Base-by-base conservation (phyloP, 2,797 vertebrate genomes). In the Anniella stebbinsi region DNA sequence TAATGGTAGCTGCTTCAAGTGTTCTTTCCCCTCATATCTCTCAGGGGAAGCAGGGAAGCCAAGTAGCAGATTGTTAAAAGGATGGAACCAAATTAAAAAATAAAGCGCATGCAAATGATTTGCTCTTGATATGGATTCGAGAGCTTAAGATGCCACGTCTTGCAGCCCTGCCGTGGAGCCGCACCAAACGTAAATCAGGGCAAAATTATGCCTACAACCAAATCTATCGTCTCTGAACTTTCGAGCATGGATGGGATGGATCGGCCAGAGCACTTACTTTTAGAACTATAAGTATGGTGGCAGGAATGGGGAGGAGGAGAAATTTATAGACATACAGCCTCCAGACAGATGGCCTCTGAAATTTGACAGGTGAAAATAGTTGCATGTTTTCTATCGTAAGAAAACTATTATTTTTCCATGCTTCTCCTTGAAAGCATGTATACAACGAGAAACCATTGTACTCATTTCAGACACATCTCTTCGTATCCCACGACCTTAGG, bases 21-120 rank as follows among this genome's bases (percentile, higher is more conserved):
- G 45, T 87, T 82, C 84, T 38, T 90, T 75, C 6, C 38, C 70
- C 84, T 84, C 30, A 11, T 45, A 83, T 83, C 73, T 87, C 60
- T 60, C 80, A 1, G 5, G 70, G 73, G 80, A 81, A 87, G 84
- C 78, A 38, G 51, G 30, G 73, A 77, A 87, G 84, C 72, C 84
- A 72, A 92, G 87, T 87, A 83, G 72, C 84, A 86, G 84, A 81
- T 86, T 91, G 84, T 89, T 83, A 83, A 87, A 51, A 84, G 72
- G 78, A 87, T 60, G 73, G 67, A 76, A 83, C 72, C 73, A 69
- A 83, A 83, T 91, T 89, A 81, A 88, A 86, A 88, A 91, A 88
- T 76, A 89, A 86, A 86, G 90, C 54, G 10, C 48, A 83, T 63
- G 84, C 57, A 83, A 70, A 72, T 81, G 63, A 70, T 36, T 89